Percentiles rank a stretch among this genome's conserved stretches.
These are phyloP conservation scores for Triplophysa rosa DNA, from an alignment of 2,113 vertebrate genomes.

Conservation along the genomic window DNA sequence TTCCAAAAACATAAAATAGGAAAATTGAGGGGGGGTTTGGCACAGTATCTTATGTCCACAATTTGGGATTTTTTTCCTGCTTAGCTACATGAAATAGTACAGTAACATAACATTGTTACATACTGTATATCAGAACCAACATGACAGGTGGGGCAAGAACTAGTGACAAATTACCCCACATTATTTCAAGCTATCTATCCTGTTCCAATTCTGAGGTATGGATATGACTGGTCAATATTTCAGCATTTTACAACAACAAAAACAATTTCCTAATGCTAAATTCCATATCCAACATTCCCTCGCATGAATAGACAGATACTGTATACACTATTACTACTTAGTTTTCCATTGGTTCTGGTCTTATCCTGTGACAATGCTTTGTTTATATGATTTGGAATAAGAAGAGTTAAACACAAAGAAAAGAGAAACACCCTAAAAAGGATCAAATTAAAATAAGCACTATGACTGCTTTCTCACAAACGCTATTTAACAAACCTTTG, in stretches of 20 bases:
- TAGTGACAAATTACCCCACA: too few relatives aligned
- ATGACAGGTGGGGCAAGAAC: too few relatives aligned
- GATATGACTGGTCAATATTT: slow-evolving; percentile 19
- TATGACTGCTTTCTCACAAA: slow-evolving; percentile 3
- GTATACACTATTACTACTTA: neutral
- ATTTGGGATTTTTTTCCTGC: too few relatives aligned
- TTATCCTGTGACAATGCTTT: neutral
- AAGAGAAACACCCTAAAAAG: neutral
- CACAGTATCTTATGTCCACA: neutral
- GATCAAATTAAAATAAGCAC: neutral
- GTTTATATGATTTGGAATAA: neutral
- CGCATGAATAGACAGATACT: slow-evolving; percentile 17
- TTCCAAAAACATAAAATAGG: neutral
- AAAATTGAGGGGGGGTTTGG: slow-evolving; percentile 18
- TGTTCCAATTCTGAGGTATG: neutral
- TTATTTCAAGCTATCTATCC: too few relatives aligned
- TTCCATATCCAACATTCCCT: neutral
- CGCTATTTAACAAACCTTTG: slow-evolving; percentile 13
- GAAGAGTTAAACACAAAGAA: too few relatives aligned
- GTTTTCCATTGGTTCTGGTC: neutral
- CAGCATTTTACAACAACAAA: neutral
- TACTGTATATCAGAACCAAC: neutral
- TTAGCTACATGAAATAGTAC: too few relatives aligned
- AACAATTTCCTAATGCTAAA: slow-evolving; percentile 2
- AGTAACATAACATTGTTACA: neutral